Conservation (phyloP, 2,797 vertebrate genomes). For the Myotis findleyi region DNA sequence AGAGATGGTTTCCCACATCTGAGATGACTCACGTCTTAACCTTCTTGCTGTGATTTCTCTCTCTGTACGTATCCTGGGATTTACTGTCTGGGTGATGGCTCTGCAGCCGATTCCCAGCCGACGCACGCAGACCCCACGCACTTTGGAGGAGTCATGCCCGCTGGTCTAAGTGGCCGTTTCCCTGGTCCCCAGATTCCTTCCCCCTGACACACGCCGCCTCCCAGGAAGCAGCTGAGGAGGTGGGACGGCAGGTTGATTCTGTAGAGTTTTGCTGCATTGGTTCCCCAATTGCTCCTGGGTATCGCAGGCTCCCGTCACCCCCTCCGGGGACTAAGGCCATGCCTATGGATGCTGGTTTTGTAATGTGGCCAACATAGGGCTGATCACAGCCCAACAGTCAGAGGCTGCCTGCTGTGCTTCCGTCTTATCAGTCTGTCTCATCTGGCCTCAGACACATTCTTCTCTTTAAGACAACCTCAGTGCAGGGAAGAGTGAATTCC, state of each 20-base stretch:
- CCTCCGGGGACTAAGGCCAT: background rate
- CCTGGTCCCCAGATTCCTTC: background rate
- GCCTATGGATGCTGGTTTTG: background rate
- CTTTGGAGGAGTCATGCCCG: background rate
- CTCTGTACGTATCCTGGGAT: background rate
- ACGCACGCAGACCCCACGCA: background rate
- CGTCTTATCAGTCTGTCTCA: background rate
- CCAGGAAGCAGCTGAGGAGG: background rate
- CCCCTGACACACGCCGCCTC: background rate
- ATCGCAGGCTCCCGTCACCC: rapidly evolving
- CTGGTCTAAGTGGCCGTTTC: background rate
- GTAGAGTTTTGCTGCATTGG: background rate
- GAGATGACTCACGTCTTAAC: constrained; percentile 27
- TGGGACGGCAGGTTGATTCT: background rate
- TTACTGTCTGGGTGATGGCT: background rate
- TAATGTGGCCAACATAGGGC: rapidly evolving
- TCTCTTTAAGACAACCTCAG: constrained; percentile 52
- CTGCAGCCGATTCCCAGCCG: background rate
- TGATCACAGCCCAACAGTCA: background rate
- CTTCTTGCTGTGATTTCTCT: background rate
- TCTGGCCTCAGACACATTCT: constrained; percentile 65
- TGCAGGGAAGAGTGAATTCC: constrained; percentile 65
- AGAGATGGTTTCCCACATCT: constrained; percentile 41
- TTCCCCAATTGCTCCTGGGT: background rate
- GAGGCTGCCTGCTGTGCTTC: constrained; percentile 4